Percentiles rank a stretch among this genome's conserved stretches.
phyloP scores from a whole-genome alignment of 1,140 invertebrate genomes.

The Onthophagus taurus region DNA sequence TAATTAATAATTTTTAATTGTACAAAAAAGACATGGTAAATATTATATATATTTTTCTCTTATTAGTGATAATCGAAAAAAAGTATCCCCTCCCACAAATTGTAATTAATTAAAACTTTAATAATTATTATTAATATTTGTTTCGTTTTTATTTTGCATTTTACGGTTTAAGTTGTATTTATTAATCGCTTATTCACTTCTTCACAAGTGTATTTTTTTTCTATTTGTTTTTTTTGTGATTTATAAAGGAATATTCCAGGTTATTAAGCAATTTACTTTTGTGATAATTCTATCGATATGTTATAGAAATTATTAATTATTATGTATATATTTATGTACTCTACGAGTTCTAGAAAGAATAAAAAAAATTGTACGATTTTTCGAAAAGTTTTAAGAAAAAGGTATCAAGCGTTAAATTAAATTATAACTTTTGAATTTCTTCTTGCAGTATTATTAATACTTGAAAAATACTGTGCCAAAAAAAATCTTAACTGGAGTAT shows the following conservation, averaged over 20 bases:
- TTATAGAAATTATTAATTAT: conserved; percentile 2
- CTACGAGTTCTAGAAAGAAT: too few species aligned
- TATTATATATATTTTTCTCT: too few species aligned
- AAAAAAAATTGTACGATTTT: too few species aligned
- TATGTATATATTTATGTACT: too few species aligned
- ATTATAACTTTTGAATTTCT: neutral
- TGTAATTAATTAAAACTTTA: too few species aligned
- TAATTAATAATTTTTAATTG: too few species aligned
- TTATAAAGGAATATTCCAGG: conserved; percentile 27
- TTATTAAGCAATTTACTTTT: conserved; percentile 32
- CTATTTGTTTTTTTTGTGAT: conserved; percentile 31
- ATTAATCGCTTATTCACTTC: too few species aligned
- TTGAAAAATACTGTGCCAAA: conserved; percentile 27
- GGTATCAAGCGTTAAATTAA: too few species aligned
- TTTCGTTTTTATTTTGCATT: conserved; percentile 13
- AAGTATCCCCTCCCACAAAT: too few species aligned
- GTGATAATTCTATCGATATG: conserved; percentile 26
- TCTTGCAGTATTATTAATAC: conserved; percentile 12
- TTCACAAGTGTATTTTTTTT: conserved; percentile 27
- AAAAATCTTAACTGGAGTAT: conserved; percentile 10
- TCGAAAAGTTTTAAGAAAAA: too few species aligned
- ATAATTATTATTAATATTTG: neutral
- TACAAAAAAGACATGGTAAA: too few species aligned
- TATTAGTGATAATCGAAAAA: too few species aligned
- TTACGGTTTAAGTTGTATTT: conserved; percentile 27